Percentiles rank a stretch among this genome's conserved stretches.
These are phyloP conservation scores for Girardia tigrina DNA, from an alignment of 2,888 invertebrate species.

Conservation along the genomic window DNA sequence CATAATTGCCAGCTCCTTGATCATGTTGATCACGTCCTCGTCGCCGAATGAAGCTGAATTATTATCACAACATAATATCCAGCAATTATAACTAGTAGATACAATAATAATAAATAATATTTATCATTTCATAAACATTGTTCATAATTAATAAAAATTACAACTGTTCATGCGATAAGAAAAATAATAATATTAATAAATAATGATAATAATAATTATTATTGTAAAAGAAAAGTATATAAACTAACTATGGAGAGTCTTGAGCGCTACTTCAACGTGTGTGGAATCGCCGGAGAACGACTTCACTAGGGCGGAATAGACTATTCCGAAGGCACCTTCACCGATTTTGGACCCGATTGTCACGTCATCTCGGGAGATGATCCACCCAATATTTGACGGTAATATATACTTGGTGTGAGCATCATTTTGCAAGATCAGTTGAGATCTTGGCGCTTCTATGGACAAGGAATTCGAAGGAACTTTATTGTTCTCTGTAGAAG, in stretches of 20 bases:
- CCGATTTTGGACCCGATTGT: neutral
- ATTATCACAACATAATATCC: too few species aligned
- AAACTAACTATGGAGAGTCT: neutral
- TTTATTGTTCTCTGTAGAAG: neutral
- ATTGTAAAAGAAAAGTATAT: neutral
- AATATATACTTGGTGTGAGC: neutral
- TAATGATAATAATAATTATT: neutral
- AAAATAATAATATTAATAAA: too few species aligned
- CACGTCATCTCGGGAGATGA: neutral
- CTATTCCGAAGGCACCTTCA: neutral
- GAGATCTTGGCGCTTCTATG: neutral
- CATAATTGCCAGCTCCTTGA: conserved; percentile 12
- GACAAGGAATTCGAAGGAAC: neutral
- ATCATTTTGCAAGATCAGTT: neutral
- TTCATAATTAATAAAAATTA: too few species aligned
- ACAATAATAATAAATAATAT: too few species aligned
- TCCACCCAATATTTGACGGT: conserved; percentile 13
- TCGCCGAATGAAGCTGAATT: conserved; percentile 12
- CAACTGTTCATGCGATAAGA: too few species aligned
- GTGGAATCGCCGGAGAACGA: neutral
- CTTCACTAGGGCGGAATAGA: neutral
- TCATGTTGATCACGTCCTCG: neutral
- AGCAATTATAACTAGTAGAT: too few species aligned
- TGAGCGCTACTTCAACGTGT: neutral
- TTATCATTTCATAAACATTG: too few species aligned